Conservation (phyloP, 2,113 vertebrate species). For the Onychorhynchus coronatus region DNA sequence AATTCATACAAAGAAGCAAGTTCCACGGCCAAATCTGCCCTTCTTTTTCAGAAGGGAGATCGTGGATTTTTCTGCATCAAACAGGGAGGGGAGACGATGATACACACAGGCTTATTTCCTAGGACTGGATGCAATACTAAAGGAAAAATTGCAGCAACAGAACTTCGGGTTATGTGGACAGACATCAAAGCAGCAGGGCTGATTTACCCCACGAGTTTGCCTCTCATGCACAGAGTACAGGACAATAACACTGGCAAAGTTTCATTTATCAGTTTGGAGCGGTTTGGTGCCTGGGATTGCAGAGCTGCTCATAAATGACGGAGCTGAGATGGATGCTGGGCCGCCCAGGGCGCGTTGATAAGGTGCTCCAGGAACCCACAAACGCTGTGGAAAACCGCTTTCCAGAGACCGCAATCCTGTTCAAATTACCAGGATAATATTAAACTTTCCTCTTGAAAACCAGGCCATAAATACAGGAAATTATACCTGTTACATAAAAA, state of each 20-base stretch:
- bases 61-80: background rate
- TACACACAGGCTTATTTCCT: background rate
- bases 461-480: background rate
- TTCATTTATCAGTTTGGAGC: background rate
- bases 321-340: accelerated
- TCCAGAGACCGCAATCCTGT: background rate
- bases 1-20: background rate
- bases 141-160: background rate
- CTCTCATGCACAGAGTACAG: background rate
- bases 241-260: background rate
- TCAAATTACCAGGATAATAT: background rate
- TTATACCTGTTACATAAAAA: background rate
- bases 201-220: background rate
- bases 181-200: background rate
- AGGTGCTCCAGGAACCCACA: background rate
- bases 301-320: background rate
- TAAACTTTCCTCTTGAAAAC: background rate
- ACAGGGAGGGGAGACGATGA: background rate
- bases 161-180: accelerated
- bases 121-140: background rate
- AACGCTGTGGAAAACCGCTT: accelerated
- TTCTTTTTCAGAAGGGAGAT: background rate
- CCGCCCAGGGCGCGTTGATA: accelerated
- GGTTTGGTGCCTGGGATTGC: background rate
- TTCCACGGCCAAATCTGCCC: background rate